Conservation (phyloP, 2,888 invertebrate genomes). For the Protonemura montana region DNA sequence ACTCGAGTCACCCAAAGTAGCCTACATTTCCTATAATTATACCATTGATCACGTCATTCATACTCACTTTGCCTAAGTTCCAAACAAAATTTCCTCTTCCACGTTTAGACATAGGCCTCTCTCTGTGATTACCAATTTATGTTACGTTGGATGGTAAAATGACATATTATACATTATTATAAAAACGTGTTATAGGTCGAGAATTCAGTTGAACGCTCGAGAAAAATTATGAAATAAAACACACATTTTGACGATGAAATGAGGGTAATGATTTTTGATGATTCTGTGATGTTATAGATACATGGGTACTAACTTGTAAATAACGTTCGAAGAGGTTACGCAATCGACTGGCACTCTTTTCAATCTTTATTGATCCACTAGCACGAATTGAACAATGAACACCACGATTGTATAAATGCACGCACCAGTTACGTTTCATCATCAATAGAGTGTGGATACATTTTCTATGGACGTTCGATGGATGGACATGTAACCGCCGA, state of each 20-base stretch:
- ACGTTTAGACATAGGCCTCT: constrained; percentile 5
- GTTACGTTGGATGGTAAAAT: constrained; percentile 31
- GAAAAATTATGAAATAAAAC: constrained; percentile 1
- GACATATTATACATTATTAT: not conserved
- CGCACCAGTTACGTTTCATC: too few relatives aligned
- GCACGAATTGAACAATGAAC: too few relatives aligned
- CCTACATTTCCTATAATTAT: constrained; percentile 15
- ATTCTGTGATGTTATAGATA: too few relatives aligned
- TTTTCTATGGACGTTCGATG: too few relatives aligned
- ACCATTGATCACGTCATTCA: constrained; percentile 9
- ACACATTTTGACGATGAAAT: constrained; percentile 14
- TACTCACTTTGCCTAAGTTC: constrained; percentile 21
- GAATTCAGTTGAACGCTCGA: not conserved
- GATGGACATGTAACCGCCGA: too few relatives aligned
- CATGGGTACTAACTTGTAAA: too few relatives aligned
- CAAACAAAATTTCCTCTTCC: constrained; percentile 1
- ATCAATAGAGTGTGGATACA: too few relatives aligned
- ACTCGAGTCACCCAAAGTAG: constrained; percentile 36
- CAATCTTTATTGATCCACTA: too few relatives aligned
- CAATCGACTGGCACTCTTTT: too few relatives aligned
- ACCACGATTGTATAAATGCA: too few relatives aligned
- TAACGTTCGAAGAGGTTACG: too few relatives aligned
- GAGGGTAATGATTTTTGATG: not conserved
- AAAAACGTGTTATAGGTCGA: constrained; percentile 13
- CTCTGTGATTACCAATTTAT: constrained; percentile 28